Conservation (phyloP, 2,888 invertebrate species). For the Agriopis aurantiaria region DNA sequence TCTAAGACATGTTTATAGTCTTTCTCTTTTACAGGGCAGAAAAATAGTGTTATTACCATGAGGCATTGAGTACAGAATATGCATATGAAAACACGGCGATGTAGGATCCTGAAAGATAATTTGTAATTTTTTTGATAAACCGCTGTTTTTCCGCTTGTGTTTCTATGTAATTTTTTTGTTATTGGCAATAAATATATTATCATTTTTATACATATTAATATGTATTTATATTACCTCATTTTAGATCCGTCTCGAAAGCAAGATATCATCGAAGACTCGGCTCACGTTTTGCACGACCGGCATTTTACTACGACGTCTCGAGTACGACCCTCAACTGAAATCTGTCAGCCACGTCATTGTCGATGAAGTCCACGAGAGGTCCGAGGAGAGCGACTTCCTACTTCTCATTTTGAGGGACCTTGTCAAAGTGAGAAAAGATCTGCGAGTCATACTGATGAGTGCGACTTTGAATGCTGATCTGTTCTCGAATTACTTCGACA, state of each 20-base stretch:
- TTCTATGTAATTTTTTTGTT: too few species aligned
- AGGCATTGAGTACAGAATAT: too few species aligned
- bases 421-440: slow-evolving; percentile 89
- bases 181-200: too few species aligned
- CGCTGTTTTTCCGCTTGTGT: too few species aligned
- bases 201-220: background rate
- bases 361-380: slow-evolving; percentile 97
- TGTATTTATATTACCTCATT: slow-evolving; percentile 62
- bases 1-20: too few species aligned
- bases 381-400: slow-evolving; percentile 96
- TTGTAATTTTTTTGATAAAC: too few species aligned
- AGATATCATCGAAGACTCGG: slow-evolving; percentile 91
- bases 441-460: slow-evolving; percentile 96
- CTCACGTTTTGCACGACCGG: slow-evolving; percentile 98
- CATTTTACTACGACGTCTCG: slow-evolving; percentile 93
- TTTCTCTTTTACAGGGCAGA: too few species aligned
- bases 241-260: slow-evolving; percentile 93
- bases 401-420: slow-evolving; percentile 93
- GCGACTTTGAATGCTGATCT: slow-evolving; percentile 95
- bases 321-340: slow-evolving; percentile 91
- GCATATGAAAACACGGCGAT: too few species aligned
- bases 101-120: too few species aligned
- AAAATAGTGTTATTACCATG: too few species aligned
- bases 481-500: slow-evolving; percentile 94
- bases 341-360: slow-evolving; percentile 94